Evolutionary conservation across 1,140 invertebrate genomes (phyloP).

Genomic region (Drosophila hydei): DNA sequence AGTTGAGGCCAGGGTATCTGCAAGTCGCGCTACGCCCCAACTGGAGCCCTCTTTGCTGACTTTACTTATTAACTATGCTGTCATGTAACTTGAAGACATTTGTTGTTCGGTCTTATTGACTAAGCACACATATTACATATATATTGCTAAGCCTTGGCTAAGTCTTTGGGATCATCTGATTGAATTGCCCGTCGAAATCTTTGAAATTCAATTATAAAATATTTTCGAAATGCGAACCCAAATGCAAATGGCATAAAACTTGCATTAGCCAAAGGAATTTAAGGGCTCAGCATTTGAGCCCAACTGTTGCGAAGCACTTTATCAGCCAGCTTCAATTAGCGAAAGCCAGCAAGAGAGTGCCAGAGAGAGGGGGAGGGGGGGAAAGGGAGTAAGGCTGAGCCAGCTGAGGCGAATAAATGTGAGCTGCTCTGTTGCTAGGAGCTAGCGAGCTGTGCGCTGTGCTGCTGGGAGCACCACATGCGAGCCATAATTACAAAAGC

Average conservation of each 20-base stretch:
- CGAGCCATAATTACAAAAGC: constrained; percentile 71
- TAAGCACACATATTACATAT: no score
- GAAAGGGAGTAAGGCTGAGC: not conserved
- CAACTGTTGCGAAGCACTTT: constrained; percentile 31
- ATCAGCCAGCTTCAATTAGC: constrained; percentile 48
- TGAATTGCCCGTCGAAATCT: no score
- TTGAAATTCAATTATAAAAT: not conserved
- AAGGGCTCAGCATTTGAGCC: constrained; percentile 7
- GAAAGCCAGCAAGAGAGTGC: not conserved
- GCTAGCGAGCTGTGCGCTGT: not conserved
- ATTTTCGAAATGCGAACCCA: not conserved
- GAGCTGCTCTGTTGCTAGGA: constrained; percentile 8
- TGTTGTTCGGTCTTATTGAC: no score
- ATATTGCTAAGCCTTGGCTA: no score
- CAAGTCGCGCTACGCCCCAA: no score
- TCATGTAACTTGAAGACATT: no score
- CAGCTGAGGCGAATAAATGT: constrained; percentile 13
- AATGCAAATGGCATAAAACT: constrained; percentile 21
- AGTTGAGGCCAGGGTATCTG: no score
- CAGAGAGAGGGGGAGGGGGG: not conserved
- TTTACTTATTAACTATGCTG: no score
- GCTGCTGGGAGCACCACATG: constrained; percentile 11
- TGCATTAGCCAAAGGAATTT: not conserved
- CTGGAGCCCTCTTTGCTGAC: no score
- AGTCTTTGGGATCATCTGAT: no score